Evolutionary conservation across 2,888 invertebrate species (phyloP).

Genomic region (Parasteatoda lunata): DNA sequence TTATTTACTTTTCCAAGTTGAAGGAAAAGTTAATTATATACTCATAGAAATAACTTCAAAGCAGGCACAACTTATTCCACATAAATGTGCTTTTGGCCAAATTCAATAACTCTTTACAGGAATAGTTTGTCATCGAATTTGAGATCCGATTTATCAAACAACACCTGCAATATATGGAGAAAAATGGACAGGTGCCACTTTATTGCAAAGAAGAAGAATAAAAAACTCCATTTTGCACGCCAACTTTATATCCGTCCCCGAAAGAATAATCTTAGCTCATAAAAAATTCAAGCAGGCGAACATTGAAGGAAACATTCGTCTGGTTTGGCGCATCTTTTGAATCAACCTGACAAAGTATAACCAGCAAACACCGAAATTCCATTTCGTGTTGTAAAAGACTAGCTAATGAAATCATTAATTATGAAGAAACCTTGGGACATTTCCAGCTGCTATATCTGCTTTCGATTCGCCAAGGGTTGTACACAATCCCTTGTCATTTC

Average conservation of each 20-base stretch:
- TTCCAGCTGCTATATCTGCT: slow-evolving; percentile 27
- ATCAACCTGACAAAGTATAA: slow-evolving; percentile 18
- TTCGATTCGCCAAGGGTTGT: neutral
- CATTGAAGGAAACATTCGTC: neutral
- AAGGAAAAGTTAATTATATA: too few relatives aligned
- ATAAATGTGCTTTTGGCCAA: too few relatives aligned
- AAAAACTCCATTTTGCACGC: slow-evolving; percentile 11
- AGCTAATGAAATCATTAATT: slow-evolving; percentile 66
- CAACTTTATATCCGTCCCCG: slow-evolving; percentile 6
- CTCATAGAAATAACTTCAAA: too few relatives aligned
- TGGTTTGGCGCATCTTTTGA: slow-evolving; percentile 7
- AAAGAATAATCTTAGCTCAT: slow-evolving; percentile 35
- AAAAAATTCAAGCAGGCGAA: slow-evolving; percentile 32
- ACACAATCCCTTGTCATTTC: too few relatives aligned
- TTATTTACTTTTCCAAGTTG: too few relatives aligned
- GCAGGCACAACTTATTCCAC: too few relatives aligned
- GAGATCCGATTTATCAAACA: too few relatives aligned
- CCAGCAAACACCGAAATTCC: slow-evolving; percentile 58
- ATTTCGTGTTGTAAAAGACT: slow-evolving; percentile 33
- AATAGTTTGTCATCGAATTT: too few relatives aligned
- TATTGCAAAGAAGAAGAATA: neutral
- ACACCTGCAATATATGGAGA: too few relatives aligned
- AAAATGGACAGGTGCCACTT: neutral
- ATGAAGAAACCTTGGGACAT: slow-evolving; percentile 36
- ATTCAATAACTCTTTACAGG: too few relatives aligned